phyloP scores from a whole-genome alignment of 2,797 vertebrate genomes.

The Halcyon smyrnensis region DNA sequence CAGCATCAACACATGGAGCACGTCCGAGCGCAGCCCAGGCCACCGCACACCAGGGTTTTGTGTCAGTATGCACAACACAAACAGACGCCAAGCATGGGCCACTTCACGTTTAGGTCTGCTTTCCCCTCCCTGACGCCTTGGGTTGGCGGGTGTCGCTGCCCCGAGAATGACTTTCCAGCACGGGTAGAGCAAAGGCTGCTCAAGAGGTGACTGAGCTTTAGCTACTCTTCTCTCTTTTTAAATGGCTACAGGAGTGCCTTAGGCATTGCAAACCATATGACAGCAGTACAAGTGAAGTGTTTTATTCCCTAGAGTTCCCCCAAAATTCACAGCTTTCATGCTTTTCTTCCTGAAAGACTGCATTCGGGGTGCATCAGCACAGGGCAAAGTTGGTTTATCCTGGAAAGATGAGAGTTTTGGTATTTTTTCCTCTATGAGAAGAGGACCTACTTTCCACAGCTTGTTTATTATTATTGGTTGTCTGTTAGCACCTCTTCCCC shows the following conservation, averaged over 20 bases:
- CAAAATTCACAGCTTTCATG: neutral
- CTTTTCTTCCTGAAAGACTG: neutral
- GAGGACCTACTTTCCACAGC: neutral
- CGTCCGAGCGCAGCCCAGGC: neutral
- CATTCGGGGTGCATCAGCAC: neutral
- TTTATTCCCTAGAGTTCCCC: neutral
- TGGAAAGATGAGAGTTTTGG: neutral
- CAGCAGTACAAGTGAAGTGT: neutral
- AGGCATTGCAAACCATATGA: neutral
- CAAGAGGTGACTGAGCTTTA: neutral
- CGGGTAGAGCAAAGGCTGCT: neutral
- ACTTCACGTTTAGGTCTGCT: neutral
- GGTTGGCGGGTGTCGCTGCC: neutral
- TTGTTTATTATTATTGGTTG: neutral
- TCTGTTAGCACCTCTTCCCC: neutral
- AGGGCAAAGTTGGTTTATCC: neutral
- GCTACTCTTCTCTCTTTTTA: neutral
- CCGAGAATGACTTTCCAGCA: neutral
- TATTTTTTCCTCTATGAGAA: neutral
- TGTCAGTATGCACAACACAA: neutral
- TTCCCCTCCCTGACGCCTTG: neutral
- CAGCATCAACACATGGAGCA: accelerated
- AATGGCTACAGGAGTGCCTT: neutral
- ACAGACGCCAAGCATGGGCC: neutral
- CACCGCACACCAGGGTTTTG: accelerated